Evolutionary conservation across 2,888 invertebrate genomes (phyloP).

Genomic region (Xanthorhoe designata): DNA sequence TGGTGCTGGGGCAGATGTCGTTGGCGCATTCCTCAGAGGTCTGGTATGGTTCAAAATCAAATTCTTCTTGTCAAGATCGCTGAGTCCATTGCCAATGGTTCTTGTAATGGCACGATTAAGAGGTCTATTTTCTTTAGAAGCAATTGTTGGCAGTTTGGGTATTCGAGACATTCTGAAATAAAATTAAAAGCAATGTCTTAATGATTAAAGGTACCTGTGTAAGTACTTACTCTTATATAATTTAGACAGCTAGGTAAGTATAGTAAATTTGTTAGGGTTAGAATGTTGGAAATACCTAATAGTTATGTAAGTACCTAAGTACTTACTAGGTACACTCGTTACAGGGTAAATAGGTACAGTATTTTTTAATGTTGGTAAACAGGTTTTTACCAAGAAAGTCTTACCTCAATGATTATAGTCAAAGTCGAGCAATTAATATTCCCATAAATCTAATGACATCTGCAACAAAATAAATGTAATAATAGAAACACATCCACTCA

Average conservation of each 20-base stretch:
- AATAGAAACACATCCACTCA: neutral
- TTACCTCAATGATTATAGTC: neutral
- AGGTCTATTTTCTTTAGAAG: slow-evolving; percentile 73
- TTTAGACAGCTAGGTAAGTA: neutral
- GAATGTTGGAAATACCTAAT: neutral
- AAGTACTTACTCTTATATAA: neutral
- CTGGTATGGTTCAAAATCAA: slow-evolving; percentile 74
- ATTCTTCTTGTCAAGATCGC: slow-evolving; percentile 74
- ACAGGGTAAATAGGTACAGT: too few relatives aligned
- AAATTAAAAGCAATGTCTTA: neutral
- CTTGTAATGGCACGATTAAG: slow-evolving; percentile 60
- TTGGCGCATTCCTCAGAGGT: slow-evolving; percentile 58
- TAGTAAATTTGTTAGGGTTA: neutral
- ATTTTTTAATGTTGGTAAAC: too few relatives aligned
- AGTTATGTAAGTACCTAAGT: too few relatives aligned
- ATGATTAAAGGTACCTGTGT: too few relatives aligned
- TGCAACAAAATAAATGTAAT: neutral
- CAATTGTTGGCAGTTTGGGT: slow-evolving; percentile 68
- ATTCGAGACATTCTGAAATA: slow-evolving; percentile 71
- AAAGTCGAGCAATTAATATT: neutral
- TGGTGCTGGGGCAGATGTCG: slow-evolving; percentile 58
- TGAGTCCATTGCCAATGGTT: slow-evolving; percentile 66
- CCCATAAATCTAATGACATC: neutral
- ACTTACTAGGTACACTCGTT: too few relatives aligned
- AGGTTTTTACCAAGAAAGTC: neutral